These are phyloP conservation scores for Caranx ignobilis DNA, from an alignment of 2,113 vertebrate species.

Conservation along the genomic window DNA sequence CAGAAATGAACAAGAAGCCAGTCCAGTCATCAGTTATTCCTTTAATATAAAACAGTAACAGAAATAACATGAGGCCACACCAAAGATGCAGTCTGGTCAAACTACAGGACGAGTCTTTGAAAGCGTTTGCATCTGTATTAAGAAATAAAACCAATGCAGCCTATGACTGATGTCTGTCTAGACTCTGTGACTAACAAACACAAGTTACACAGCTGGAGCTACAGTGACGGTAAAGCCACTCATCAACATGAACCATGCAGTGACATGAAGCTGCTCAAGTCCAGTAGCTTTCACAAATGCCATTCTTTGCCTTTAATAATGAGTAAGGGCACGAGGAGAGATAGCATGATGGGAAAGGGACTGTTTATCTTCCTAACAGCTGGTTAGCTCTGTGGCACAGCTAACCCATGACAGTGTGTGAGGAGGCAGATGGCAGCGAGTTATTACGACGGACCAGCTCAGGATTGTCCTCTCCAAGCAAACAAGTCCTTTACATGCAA, in stretches of 20 bases:
- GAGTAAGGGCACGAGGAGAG: background rate
- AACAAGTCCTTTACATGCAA: slow-evolving; percentile 47
- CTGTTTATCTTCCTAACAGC: background rate
- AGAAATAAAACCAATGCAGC: slow-evolving; percentile 51
- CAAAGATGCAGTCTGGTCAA: slow-evolving; percentile 67
- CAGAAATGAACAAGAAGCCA: no score
- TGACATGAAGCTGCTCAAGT: background rate
- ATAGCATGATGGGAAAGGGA: background rate
- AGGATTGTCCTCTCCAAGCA: slow-evolving; percentile 14
- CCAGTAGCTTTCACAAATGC: background rate
- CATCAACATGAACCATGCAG: slow-evolving; percentile 7
- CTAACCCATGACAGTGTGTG: background rate
- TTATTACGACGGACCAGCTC: slow-evolving; percentile 12
- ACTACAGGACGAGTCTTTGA: slow-evolving; percentile 52
- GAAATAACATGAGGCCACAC: slow-evolving; percentile 80
- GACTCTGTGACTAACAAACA: slow-evolving; percentile 46
- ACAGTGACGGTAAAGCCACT: slow-evolving; percentile 16
- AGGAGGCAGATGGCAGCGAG: slow-evolving; percentile 31
- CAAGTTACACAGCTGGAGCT: slow-evolving; percentile 51
- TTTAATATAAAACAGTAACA: slow-evolving; percentile 85
- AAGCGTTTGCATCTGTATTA: slow-evolving; percentile 33
- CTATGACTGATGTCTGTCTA: slow-evolving; percentile 30
- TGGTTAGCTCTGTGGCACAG: background rate
- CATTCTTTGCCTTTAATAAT: background rate
- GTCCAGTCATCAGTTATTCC: slow-evolving; percentile 52